Evolutionary conservation across 2,113 vertebrate species (phyloP), one percentile per base, ranked within the genome.

Genomic region (Eulacestoma nigropectus): DNA sequence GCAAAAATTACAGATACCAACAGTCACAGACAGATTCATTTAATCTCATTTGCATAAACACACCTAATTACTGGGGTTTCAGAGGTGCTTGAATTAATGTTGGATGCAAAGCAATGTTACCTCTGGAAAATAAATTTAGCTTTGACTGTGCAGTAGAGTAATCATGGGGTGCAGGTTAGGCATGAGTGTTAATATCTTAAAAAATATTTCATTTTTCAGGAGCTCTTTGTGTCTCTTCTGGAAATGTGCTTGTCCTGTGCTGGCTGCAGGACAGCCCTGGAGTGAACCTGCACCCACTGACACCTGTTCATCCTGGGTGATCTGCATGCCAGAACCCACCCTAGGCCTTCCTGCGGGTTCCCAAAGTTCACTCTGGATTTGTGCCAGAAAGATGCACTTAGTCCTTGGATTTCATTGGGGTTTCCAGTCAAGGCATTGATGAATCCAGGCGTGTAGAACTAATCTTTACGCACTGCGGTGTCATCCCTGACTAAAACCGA

Each of bases 121-220:
- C 10, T 47, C 84, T 85, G 77, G 47, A 81, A 72, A 83, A 46
- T 6, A 55, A 72, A 42, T 52, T 49, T 23, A 64, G 30, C 29
- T 60, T 62, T 50, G 21, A 10, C 23, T 41, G 50, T 53, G 26
- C 7, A 70, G 25, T 15, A 46, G 33, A 62, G 18, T 9, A 81
- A 62, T 39, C 35, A 5, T 18, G 35, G 49, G 47, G 4, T 63
- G 11, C 12, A 39, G 7, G 25, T 60, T 26, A 47, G 55, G 42
- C 16, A 22, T 1, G 15, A 55, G 9, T 44, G 50, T 30, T 33
- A 62, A 11, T 46, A 5, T 26, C 33, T 16, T 1, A 0, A 8
- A 6, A 32, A 72, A 17, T 1, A 32, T 5, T 37, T 19, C 29
- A 44, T 8, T 17, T 78, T 57, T 90, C 18, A 53, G 37, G 84